Evolutionary conservation across 2,113 vertebrate genomes (phyloP).

Genomic region (Hippocampus mohnikei): DNA sequence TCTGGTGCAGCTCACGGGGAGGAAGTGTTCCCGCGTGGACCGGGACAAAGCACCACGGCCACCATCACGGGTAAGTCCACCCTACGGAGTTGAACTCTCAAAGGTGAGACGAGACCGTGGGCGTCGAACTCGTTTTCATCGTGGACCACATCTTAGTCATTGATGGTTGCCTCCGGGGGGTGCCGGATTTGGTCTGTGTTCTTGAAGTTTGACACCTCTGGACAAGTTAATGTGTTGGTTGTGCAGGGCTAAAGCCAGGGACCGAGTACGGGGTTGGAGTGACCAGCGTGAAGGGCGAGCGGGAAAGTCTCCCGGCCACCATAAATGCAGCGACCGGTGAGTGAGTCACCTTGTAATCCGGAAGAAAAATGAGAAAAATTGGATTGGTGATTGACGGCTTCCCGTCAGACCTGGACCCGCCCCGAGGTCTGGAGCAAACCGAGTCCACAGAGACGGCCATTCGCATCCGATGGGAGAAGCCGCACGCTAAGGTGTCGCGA

Average conservation of each 20-base stretch:
- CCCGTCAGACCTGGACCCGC: conserved; percentile 84
- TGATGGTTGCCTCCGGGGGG: not conserved
- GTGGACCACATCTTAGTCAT: not conserved
- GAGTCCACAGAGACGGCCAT: conserved; percentile 78
- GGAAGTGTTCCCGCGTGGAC: conserved; percentile 74
- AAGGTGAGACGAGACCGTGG: not conserved
- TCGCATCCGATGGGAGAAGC: conserved; percentile 79
- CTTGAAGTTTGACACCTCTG: not conserved
- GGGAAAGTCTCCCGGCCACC: conserved; percentile 87
- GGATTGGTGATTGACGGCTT: not conserved
- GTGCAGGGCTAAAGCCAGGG: conserved; percentile 83
- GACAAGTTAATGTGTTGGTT: not conserved
- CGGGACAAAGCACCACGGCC: conserved; percentile 74
- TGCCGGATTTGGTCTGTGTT: not conserved
- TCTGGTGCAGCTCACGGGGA: conserved; percentile 84
- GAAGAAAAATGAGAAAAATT: conserved; percentile 17
- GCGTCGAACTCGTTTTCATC: not conserved
- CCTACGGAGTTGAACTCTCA: not conserved
- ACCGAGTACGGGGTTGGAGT: conserved; percentile 94
- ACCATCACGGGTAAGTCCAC: conserved; percentile 78
- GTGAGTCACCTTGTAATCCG: conserved; percentile 31
- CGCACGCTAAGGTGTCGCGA: conserved; percentile 79
- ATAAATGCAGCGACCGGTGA: conserved; percentile 90
- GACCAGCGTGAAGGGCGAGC: conserved; percentile 84
- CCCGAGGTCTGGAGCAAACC: conserved; percentile 74